Evolutionary conservation across 1,140 invertebrate genomes (phyloP), one percentile per base, ranked within the genome.

Genomic region (Saxidomus purpurata): DNA sequence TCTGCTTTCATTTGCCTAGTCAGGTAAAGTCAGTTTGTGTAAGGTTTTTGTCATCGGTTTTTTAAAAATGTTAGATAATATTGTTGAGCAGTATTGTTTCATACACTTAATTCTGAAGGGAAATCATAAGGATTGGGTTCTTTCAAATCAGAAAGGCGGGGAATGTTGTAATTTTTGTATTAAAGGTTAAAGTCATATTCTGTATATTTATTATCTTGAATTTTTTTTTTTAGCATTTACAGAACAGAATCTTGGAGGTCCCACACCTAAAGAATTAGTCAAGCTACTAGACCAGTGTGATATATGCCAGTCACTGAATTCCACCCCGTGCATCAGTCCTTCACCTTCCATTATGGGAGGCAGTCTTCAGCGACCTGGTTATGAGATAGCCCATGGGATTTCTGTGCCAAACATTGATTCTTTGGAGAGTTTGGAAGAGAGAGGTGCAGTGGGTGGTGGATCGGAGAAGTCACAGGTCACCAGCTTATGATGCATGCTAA

Each of bases 211-310:
- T n/a, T n/a, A n/a, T n/a, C n/a, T n/a, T n/a, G n/a, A n/a, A n/a
- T n/a, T n/a, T n/a, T n/a, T n/a, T n/a, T 4, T 43, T 71, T 79
- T 52, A 40, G 55, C 79, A 77, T 59, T 55, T n/a, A 77, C 76
- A 77, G 88, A 80, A 71, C 17, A 52, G 40, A 74, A 47, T 9
- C 61, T 84, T 47, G 98, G 98, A 92, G 99, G 98, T 61, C 98
- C 98, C 74, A 97, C 98, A 22, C 97, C 98, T 17, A 97, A 98
- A 94, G 99, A 99, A 96, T 96, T 99, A 87, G 97, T 99, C 89
- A 97, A 97, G 55, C 96, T 99, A 77, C 96, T 99, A 85, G 98
- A 99, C 93, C 98, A 99, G 92, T 99, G 98, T 96, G 98, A 99
- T 95, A 96, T 99, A 81, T 94, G 92, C 83, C 92, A 94, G n/a